Evolutionary conservation across 2,888 invertebrate genomes (phyloP), one percentile per base, ranked within the genome.

Genomic region (Lasius fuliginosus): DNA sequence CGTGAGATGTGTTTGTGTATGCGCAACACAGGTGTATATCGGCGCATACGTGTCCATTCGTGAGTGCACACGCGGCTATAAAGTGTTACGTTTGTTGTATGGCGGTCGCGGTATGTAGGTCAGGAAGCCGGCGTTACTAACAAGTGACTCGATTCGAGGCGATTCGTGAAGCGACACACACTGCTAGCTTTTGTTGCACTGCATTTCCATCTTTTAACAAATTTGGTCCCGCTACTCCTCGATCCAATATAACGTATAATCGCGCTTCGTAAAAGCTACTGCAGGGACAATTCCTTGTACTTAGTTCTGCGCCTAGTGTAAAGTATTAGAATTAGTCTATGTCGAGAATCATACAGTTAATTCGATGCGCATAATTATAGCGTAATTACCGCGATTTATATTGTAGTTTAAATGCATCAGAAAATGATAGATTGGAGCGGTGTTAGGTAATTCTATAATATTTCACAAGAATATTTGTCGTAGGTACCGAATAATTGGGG

Each of bases 31-130:
- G 40, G 23, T 33, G 42, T 60, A n/a, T 68, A 58, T 62, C 40
- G 40, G 36, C 18, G 27, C 12, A 30, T 18, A n/a, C 40, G 56
- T 65, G 40, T 27, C 36, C 58, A 40, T 68, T 33, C 33, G 73
- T 65, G 76, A 65, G 76, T 64, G 53, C 85, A 76, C 65, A 73
- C 82, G 68, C 64, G 79, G 73, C 58, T 69, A 64, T 74, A 74
- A 79, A 73, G 69, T 84, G 83, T 88, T 85, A 86, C 87, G 82
- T 87, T 86, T 84, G 89, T 86, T 84, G 88, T 86, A 89, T 88
- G 90, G 89, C 87, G 90, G 89, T 87, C 91, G 90, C 90, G 94
- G 93, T 94, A 94, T 94, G 94, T 94, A 88, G 94, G 94, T 94
- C 94, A 94, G 91, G 93, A 93, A 93, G 93, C 90, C 94, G 92